Conservation (phyloP, 1,140 invertebrate genomes). For the Pogonomyrmex barbatus region DNA sequence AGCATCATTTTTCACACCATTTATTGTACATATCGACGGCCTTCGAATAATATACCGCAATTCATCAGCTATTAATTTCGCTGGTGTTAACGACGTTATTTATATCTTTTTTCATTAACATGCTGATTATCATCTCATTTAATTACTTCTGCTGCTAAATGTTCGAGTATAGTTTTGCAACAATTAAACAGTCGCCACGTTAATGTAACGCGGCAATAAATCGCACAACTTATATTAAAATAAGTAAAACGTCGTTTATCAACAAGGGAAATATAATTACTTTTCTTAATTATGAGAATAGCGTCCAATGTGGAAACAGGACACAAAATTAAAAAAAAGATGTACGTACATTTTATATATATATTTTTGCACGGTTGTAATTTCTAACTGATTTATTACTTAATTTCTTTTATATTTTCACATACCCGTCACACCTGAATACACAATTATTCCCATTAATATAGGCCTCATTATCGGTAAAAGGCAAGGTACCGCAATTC, state of each 20-base stretch:
- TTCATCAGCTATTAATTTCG: background rate
- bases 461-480: background rate
- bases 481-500: background rate
- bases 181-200: conserved; percentile 22
- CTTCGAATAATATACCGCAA: conserved; percentile 30
- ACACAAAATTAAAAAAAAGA: background rate
- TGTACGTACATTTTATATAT: background rate
- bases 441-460: background rate
- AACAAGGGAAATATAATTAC: background rate
- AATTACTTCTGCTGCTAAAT: conserved; percentile 36
- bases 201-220: background rate
- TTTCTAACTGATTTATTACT: conserved; percentile 15
- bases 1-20: conserved; percentile 21
- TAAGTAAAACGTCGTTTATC: conserved; percentile 8
- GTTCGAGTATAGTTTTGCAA: conserved; percentile 21
- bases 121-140: conserved; percentile 4
- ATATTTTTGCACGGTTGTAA: background rate
- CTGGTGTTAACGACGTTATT: conserved; percentile 24
- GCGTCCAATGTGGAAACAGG: background rate
- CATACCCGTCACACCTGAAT: background rate
- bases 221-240: background rate
- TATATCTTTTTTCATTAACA: conserved; percentile 24
- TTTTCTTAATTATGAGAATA: background rate
- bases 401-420: conserved; percentile 19
- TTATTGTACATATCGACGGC: conserved; percentile 42